Evolutionary conservation across 2,888 invertebrate genomes (phyloP).

Genomic region (Marasmarcha lunaedactyla): DNA sequence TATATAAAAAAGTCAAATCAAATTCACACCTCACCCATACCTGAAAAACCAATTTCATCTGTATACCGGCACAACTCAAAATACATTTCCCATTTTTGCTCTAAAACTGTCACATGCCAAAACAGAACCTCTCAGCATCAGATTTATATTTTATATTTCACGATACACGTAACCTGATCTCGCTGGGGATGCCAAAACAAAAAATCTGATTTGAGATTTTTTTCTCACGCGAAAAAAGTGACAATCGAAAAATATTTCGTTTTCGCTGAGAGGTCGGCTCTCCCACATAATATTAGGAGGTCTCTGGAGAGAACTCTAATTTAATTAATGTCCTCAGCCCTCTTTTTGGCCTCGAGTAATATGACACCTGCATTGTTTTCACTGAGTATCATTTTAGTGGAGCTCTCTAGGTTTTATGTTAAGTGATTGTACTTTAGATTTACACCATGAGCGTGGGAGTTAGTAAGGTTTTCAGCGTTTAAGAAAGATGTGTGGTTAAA

Average conservation of each 20-base stretch:
- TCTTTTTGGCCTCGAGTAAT: conserved; percentile 52
- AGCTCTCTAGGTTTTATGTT: conserved; percentile 24
- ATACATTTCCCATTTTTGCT: background rate
- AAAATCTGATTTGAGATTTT: conserved; percentile 62
- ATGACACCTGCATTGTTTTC: conserved; percentile 66
- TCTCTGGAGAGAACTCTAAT: conserved; percentile 59
- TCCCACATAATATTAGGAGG: conserved; percentile 59
- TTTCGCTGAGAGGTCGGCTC: conserved; percentile 37
- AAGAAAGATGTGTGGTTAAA: too few species aligned
- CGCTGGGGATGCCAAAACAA: conserved; percentile 46
- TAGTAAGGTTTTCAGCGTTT: background rate
- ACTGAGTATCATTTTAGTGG: conserved; percentile 22
- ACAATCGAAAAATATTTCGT: conserved; percentile 50
- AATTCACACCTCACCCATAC: too few species aligned
- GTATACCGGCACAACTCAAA: too few species aligned
- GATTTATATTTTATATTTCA: conserved; percentile 51
- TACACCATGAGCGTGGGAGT: background rate
- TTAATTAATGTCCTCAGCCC: conserved; percentile 67
- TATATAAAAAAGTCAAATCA: too few species aligned
- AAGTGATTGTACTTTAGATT: conserved; percentile 20
- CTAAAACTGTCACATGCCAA: background rate
- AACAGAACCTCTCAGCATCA: conserved; percentile 15
- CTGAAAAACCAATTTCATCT: too few species aligned
- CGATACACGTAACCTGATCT: conserved; percentile 48
- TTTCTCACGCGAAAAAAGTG: conserved; percentile 68